Base-by-base conservation (phyloP, 2,888 invertebrate species). In the Apodemia mormo region DNA sequence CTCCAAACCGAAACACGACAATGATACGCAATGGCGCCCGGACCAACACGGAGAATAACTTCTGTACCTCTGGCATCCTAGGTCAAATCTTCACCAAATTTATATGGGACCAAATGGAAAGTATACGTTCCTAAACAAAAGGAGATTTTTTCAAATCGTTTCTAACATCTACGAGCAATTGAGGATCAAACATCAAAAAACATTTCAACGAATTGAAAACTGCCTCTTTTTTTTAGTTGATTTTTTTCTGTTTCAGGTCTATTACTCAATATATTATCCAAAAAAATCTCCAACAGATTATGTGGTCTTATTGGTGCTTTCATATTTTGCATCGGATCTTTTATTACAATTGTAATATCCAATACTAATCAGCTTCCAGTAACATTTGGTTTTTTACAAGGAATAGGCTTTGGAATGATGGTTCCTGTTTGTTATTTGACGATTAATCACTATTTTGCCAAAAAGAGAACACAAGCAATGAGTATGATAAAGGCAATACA, bases 401-500 rank as follows among this genome's bases (percentile, higher is more conserved):
- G 95, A 76, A 82, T 95, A 29, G 96, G 96, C 7, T 93, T 95
- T 67, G 96, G 96, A 8, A 87, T 96, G 73, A 93, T 95, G 86
- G 90, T 95, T 30, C 95, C 95, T 2, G 94, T 95, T 1, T 93
- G 94, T 54, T 95, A 95, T 77, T 94, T 95, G 0, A 94, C 94
- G 0, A 89, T 96, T 68, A 96, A 96, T 76, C 87, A 91, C 56
- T 96, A 95, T 78, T 96, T 95, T 76, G 89, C 94, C 10, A 93
- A 87, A 72, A 94, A 90, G 78, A 90, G 95, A 76, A 94, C 95
- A 0, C 92, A 94, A 72, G 94, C 95, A 0, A 95, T 95, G 94
- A 95, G 95, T 69, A 81, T 94, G 0, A 92, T 94, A 61, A 96
- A 96, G 82, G 94, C 95, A 0, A 78, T 94, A 1, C 94, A 95